Conservation (phyloP, 2,113 vertebrate species). For the Tinamus guttatus region DNA sequence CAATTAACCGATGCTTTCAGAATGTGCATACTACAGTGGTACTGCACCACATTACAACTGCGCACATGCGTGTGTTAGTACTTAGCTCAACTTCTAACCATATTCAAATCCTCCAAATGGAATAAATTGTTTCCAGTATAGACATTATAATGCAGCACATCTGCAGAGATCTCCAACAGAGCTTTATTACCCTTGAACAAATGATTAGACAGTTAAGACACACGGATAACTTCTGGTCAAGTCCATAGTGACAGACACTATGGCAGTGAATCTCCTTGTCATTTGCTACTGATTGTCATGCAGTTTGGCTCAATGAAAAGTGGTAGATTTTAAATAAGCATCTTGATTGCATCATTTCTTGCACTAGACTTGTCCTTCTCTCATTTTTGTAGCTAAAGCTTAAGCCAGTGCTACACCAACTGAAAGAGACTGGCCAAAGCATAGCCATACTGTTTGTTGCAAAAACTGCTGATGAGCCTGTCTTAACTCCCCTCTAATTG, state of each 20-base stretch:
- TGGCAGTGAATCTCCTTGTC: neutral
- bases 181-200: neutral
- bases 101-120: fast-evolving
- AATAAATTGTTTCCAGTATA: neutral
- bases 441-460: fast-evolving
- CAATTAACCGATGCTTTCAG: neutral
- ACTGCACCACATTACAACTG: neutral
- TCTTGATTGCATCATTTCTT: neutral
- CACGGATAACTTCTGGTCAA: slow-evolving; percentile 1
- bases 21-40: neutral
- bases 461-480: neutral
- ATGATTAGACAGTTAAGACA: neutral
- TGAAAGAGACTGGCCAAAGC: neutral
- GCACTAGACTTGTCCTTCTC: neutral
- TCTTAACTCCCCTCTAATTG: neutral
- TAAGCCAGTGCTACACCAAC: neutral
- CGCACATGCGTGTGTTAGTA: neutral
- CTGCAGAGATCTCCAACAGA: neutral
- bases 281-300: neutral
- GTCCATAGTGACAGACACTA: neutral
- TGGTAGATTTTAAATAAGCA: neutral
- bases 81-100: neutral
- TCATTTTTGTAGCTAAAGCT: neutral
- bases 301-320: neutral
- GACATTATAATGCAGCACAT: neutral